Evolutionary conservation across 1,140 invertebrate genomes (phyloP).

Genomic region (Hypsibius dujardini): DNA sequence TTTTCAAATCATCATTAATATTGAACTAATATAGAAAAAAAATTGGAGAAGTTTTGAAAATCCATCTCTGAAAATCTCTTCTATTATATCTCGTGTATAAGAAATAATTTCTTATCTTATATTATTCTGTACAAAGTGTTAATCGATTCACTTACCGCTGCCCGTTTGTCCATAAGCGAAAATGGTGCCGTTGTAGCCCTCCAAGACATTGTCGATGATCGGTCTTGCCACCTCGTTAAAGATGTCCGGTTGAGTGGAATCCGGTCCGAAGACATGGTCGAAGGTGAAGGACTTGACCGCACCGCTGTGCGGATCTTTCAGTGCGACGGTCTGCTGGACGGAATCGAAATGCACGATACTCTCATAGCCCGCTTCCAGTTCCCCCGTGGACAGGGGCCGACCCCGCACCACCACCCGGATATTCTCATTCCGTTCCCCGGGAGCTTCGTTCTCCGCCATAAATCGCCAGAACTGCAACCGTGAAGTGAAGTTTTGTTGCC

Average conservation of each 20-base stretch:
- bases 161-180: slow-evolving; percentile 71
- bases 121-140: too few relatives aligned
- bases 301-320: slow-evolving; percentile 51
- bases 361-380: slow-evolving; percentile 47
- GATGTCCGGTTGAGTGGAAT: slow-evolving; percentile 49
- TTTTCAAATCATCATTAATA: too few relatives aligned
- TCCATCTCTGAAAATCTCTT: too few relatives aligned
- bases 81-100: too few relatives aligned
- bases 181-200: slow-evolving; percentile 68
- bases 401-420: slow-evolving; percentile 68
- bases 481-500: too few relatives aligned
- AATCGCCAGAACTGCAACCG: too few relatives aligned
- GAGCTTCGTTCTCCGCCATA: neutral
- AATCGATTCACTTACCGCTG: slow-evolving; percentile 44
- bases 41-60: too few relatives aligned
- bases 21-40: too few relatives aligned
- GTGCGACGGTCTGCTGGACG: slow-evolving; percentile 50
- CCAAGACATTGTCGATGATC: slow-evolving; percentile 55
- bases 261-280: slow-evolving; percentile 57
- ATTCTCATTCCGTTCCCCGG: too few relatives aligned
- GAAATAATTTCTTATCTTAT: too few relatives aligned
- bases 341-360: slow-evolving; percentile 54
- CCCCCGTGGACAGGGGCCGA: slow-evolving; percentile 62
- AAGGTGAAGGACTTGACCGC: slow-evolving; percentile 59
- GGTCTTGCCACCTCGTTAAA: slow-evolving; percentile 54